Evolutionary conservation across 2,113 vertebrate species (phyloP).

Genomic region (Tringa solitaria): DNA sequence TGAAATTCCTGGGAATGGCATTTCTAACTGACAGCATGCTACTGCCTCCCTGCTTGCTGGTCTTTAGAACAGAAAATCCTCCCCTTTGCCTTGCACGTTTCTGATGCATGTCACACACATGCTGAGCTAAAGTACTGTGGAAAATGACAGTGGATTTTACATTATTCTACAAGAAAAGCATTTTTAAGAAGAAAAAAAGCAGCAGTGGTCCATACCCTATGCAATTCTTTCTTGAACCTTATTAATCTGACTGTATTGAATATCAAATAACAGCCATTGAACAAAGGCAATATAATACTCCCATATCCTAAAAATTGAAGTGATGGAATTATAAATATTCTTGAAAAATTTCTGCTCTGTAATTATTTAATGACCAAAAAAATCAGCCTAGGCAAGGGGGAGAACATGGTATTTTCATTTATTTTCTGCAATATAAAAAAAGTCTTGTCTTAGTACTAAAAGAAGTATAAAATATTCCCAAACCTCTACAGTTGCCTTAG

Average conservation of each 20-base stretch:
- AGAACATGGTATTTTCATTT: background rate
- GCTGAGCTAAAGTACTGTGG: background rate
- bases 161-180: background rate
- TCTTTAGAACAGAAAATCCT: background rate
- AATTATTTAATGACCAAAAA: slow-evolving; percentile 12
- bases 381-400: background rate
- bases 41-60: background rate
- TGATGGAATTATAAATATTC: background rate
- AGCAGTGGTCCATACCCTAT: background rate
- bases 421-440: background rate
- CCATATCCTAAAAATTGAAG: background rate
- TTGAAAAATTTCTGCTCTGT: background rate
- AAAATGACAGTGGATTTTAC: background rate
- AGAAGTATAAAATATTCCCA: background rate
- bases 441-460: background rate
- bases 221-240: background rate
- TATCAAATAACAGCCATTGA: background rate
- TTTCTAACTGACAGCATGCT: background rate
- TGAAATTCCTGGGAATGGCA: background rate
- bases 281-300: background rate
- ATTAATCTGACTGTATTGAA: background rate
- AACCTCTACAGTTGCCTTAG: background rate
- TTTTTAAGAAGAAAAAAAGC: background rate
- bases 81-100: background rate
- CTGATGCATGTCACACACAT: background rate